These are phyloP conservation scores for Leucania comma DNA, from an alignment of 2,888 invertebrate genomes.

Conservation along the genomic window DNA sequence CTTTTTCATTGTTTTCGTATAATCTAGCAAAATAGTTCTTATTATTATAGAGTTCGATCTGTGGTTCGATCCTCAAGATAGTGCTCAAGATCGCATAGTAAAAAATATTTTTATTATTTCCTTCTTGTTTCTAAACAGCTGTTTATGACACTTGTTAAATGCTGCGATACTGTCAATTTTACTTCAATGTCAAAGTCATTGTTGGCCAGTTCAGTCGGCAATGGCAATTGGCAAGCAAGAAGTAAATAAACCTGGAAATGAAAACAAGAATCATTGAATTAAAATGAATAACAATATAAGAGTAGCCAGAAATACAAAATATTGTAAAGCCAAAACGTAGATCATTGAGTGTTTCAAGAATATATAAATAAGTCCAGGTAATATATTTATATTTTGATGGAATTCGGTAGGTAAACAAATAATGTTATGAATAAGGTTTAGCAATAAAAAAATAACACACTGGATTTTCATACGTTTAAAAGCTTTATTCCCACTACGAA, in stretches of 20 bases:
- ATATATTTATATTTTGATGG: not conserved
- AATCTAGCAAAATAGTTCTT: too few species aligned
- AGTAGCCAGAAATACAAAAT: not conserved
- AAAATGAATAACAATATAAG: constrained; percentile 19
- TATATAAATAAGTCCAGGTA: constrained; percentile 19
- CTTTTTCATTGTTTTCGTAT: not conserved
- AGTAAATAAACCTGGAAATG: constrained; percentile 17
- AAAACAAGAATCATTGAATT: not conserved
- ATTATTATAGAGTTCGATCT: too few species aligned
- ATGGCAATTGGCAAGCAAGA: not conserved
- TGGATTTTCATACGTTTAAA: not conserved
- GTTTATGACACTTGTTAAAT: constrained; percentile 14
- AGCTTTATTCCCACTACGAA: not conserved
- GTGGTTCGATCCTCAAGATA: too few species aligned
- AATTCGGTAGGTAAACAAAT: not conserved
- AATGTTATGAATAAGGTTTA: not conserved
- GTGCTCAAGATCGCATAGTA: too few species aligned
- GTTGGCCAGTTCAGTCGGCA: too few species aligned
- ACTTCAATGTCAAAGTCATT: constrained; percentile 2
- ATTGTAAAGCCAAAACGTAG: constrained; percentile 28
- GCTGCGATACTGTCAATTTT: not conserved
- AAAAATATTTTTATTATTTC: not conserved
- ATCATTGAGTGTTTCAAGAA: not conserved
- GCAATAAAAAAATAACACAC: not conserved
- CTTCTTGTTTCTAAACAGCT: constrained; percentile 10